phyloP scores from a whole-genome alignment of 2,113 vertebrate genomes.

The Anser brachyrhynchus region DNA sequence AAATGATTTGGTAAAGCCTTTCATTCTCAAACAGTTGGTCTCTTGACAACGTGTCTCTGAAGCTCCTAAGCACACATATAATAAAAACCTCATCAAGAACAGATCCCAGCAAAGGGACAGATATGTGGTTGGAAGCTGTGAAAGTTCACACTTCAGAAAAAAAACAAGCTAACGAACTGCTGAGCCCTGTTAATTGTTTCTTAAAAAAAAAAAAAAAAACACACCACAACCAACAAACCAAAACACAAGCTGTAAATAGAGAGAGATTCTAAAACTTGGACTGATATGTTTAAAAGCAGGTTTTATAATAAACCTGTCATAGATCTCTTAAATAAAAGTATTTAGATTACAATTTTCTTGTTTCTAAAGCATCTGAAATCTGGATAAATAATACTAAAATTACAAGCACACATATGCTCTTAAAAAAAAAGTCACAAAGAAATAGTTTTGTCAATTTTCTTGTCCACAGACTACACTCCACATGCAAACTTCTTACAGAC shows the following conservation, averaged over 20 bases:
- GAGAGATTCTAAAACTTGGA: neutral
- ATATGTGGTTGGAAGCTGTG: slow-evolving; percentile 41
- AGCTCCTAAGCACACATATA: slow-evolving; percentile 41
- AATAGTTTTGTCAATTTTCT: neutral
- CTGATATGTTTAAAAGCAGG: neutral
- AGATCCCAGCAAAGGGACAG: slow-evolving; percentile 43
- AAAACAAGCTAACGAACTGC: slow-evolving; percentile 50
- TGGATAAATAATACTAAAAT: neutral
- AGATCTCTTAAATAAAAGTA: neutral
- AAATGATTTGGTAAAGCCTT: neutral
- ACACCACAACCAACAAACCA: neutral
- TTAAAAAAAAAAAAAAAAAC: neutral
- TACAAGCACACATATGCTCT: neutral
- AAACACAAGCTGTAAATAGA: slow-evolving; percentile 27
- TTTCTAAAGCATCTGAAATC: neutral
- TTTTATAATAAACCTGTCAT: neutral
- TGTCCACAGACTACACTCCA: neutral
- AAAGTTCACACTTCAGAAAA: slow-evolving; percentile 61
- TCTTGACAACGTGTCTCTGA: slow-evolving; percentile 48
- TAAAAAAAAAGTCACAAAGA: neutral
- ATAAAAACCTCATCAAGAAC: slow-evolving; percentile 46
- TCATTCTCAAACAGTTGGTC: slow-evolving; percentile 43
- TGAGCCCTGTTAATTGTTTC: slow-evolving; percentile 56
- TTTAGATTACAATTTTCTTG: neutral
- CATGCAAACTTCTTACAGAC: neutral